These are phyloP conservation scores for Aspidiotus destructor DNA, from an alignment of 2,888 invertebrate genomes.

Conservation along the genomic window DNA sequence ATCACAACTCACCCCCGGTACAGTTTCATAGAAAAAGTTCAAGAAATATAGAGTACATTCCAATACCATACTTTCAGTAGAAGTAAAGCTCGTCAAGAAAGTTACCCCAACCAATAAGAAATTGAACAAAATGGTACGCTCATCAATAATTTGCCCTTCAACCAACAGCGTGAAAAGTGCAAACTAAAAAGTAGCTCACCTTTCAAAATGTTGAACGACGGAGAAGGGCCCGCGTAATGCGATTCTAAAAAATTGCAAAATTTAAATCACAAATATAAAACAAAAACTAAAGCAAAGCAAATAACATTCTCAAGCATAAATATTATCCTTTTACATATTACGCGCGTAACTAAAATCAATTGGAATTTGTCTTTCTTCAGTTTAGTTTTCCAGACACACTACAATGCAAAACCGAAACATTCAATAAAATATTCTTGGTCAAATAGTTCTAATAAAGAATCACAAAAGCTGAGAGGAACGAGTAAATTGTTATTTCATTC, in stretches of 20 bases:
- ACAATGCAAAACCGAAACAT: neutral
- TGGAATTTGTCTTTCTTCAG: neutral
- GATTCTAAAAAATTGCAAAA: slow-evolving; percentile 59
- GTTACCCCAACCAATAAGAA: too few species aligned
- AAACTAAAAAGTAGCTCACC: slow-evolving; percentile 47
- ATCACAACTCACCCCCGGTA: too few species aligned
- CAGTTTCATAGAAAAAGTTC: too few species aligned
- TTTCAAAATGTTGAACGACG: slow-evolving; percentile 80
- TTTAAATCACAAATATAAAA: slow-evolving; percentile 45
- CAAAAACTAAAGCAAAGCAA: slow-evolving; percentile 35
- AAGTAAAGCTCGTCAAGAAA: too few species aligned
- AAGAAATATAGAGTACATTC: too few species aligned
- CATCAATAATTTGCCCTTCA: slow-evolving; percentile 14
- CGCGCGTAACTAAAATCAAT: neutral
- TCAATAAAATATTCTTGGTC: neutral
- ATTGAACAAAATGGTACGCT: too few species aligned
- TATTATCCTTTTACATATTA: slow-evolving; percentile 21
- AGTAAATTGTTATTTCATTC: slow-evolving; percentile 2
- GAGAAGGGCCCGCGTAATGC: slow-evolving; percentile 70
- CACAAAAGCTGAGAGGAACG: neutral
- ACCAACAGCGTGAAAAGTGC: slow-evolving; percentile 28
- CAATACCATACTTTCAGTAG: too few species aligned
- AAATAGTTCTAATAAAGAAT: neutral
- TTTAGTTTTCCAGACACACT: neutral
- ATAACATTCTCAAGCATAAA: slow-evolving; percentile 31